phyloP scores from a whole-genome alignment of 2,797 vertebrate genomes.

The Pagetopsis macropterus region DNA sequence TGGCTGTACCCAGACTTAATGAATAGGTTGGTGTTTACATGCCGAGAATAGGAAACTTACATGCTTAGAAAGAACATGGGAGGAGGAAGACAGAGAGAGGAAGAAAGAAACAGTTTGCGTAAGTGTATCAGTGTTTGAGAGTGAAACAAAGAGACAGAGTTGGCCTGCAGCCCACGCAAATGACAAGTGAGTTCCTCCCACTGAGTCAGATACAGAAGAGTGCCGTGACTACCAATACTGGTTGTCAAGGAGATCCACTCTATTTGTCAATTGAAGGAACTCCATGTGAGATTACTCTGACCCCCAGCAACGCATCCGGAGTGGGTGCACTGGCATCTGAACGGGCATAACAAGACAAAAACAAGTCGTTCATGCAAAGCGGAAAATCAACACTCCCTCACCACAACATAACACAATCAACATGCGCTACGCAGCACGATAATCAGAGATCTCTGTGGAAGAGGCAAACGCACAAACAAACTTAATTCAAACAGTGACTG shows the following conservation, averaged over 20 bases:
- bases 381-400: slow-evolving; percentile 34
- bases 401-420: slow-evolving; percentile 41
- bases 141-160: slow-evolving; percentile 51
- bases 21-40: slow-evolving; percentile 62
- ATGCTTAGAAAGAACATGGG: slow-evolving; percentile 18
- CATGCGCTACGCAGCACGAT: slow-evolving; percentile 7
- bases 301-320: slow-evolving; percentile 52
- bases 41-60: slow-evolving; percentile 54
- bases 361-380: slow-evolving; percentile 36
- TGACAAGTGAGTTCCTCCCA: slow-evolving; percentile 71
- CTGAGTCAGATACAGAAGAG: slow-evolving; percentile 67
- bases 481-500: slow-evolving; percentile 1
- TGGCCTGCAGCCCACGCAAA: slow-evolving; percentile 67
- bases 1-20: slow-evolving; percentile 60
- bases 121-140: slow-evolving; percentile 35
- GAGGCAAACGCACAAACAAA: slow-evolving; percentile 17
- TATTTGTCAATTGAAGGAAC: slow-evolving; percentile 72
- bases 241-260: slow-evolving; percentile 77
- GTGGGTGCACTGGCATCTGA: slow-evolving; percentile 47
- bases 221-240: slow-evolving; percentile 68
- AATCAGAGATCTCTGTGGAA: slow-evolving; percentile 11
- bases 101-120: slow-evolving; percentile 35
- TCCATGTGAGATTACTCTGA: slow-evolving; percentile 59
- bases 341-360: slow-evolving; percentile 41
- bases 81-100: slow-evolving; percentile 28